Evolutionary conservation across 30 jellyfish, hydroid and myxozoan species (phyloP).

Genomic region (Hydractinia echinata): DNA sequence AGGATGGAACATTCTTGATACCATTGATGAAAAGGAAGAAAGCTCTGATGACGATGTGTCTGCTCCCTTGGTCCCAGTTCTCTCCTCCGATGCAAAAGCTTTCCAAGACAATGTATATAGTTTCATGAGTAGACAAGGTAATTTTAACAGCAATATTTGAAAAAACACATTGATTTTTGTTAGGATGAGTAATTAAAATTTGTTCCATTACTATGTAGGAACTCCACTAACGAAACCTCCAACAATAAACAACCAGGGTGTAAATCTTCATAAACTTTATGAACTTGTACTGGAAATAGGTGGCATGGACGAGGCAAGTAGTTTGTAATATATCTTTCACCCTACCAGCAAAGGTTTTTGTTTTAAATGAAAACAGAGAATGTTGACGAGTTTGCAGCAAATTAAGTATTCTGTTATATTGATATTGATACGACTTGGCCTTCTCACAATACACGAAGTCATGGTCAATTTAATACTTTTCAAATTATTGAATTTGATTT

Average conservation of each 20-base stretch:
- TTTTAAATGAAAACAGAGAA: not conserved
- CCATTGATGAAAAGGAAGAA: slow-evolving; percentile 49
- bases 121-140: slow-evolving; percentile 82
- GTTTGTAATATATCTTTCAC: not conserved
- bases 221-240: slow-evolving; percentile 78
- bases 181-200: not conserved
- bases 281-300: slow-evolving; percentile 55
- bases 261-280: slow-evolving; percentile 70
- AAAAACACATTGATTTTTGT: not conserved
- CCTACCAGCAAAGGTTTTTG: not conserved
- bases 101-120: slow-evolving; percentile 53
- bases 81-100: slow-evolving; percentile 56
- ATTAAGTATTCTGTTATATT: too few species aligned
- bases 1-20: slow-evolving; percentile 83
- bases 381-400: too few species aligned
- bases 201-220: slow-evolving; percentile 32
- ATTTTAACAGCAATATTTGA: not conserved
- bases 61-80: slow-evolving; percentile 14
- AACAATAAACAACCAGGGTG: slow-evolving; percentile 60
- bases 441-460: too few species aligned
- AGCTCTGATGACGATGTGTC: slow-evolving; percentile 66
- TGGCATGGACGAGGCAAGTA: slow-evolving; percentile 86
- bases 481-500: too few species aligned
- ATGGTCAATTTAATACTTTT: too few species aligned
- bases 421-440: too few species aligned